Evolutionary conservation across 2,888 invertebrate genomes (phyloP).

Genomic region (Drosophila basisetae): DNA sequence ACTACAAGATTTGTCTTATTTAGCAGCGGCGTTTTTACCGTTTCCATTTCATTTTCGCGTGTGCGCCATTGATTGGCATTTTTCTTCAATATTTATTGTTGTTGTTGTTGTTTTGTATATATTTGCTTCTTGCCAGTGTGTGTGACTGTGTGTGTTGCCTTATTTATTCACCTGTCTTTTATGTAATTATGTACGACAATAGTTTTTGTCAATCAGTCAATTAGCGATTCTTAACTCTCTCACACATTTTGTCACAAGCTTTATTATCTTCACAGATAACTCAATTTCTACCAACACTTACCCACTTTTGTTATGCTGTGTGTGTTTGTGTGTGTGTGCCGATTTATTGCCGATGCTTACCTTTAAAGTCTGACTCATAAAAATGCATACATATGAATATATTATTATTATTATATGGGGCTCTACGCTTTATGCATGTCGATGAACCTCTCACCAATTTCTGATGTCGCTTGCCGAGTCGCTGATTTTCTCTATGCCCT

Average conservation of each 20-base stretch:
- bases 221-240: slow-evolving; percentile 56
- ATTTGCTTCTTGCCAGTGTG: slow-evolving; percentile 27
- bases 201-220: slow-evolving; percentile 50
- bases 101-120: slow-evolving; percentile 12
- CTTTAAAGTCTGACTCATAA: slow-evolving; percentile 64
- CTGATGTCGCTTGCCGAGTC: slow-evolving; percentile 9
- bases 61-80: slow-evolving; percentile 69
- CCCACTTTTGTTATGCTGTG: not conserved
- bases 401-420: slow-evolving; percentile 22
- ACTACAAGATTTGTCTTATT: slow-evolving; percentile 58
- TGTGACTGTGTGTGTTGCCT: not conserved
- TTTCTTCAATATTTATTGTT: slow-evolving; percentile 33
- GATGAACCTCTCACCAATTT: slow-evolving; percentile 53
- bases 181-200: slow-evolving; percentile 49
- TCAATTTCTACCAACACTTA: slow-evolving; percentile 4
- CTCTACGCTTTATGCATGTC: slow-evolving; percentile 66
- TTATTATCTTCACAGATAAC: slow-evolving; percentile 46
- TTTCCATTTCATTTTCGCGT: slow-evolving; percentile 73
- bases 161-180: slow-evolving; percentile 56
- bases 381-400: slow-evolving; percentile 41
- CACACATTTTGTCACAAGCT: slow-evolving; percentile 54
- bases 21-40: slow-evolving; percentile 42
- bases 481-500: slow-evolving; percentile 8
- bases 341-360: slow-evolving; percentile 31
- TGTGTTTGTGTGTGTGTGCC: slow-evolving; percentile 8